phyloP scores from a whole-genome alignment of 2,888 invertebrate genomes.

The Ormyrus rosae region DNA sequence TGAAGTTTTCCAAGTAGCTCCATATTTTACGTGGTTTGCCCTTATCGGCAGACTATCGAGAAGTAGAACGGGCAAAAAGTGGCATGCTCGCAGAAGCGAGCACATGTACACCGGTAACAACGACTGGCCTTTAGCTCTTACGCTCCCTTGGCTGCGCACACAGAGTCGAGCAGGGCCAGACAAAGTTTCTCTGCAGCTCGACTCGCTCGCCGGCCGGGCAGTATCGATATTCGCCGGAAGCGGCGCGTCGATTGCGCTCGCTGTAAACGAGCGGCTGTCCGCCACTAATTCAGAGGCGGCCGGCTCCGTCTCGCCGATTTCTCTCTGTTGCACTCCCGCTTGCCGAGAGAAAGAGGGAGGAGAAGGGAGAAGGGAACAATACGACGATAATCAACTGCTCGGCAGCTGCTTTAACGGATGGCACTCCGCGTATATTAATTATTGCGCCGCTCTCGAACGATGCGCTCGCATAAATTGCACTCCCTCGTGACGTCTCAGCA shows the following conservation, averaged over 20 bases:
- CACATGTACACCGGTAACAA: no score
- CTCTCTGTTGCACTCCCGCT: neutral
- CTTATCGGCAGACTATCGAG: no score
- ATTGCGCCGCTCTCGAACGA: constrained; percentile 63
- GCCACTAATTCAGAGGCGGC: neutral
- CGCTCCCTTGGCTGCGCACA: neutral
- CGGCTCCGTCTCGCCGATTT: neutral
- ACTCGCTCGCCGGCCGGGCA: constrained; percentile 15
- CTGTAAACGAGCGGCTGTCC: neutral
- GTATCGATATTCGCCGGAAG: constrained; percentile 62
- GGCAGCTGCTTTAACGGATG: constrained; percentile 65
- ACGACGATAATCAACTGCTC: constrained; percentile 64
- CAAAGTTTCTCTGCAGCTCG: constrained; percentile 7
- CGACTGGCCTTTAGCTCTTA: no score
- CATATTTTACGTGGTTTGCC: no score
- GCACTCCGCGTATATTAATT: constrained; percentile 69
- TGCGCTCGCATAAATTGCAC: constrained; percentile 65
- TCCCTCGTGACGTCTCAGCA: constrained; percentile 60
- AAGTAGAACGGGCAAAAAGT: no score
- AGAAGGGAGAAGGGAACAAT: constrained; percentile 54
- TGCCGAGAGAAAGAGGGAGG: neutral
- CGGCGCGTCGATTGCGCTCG: constrained; percentile 58
- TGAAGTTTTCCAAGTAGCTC: no score
- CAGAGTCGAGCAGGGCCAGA: neutral
- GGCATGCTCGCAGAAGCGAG: no score